A percentile compares a stretch with the other conserved stretches of the same genome.
Conservation (phyloP, 2,797 vertebrate species). For the Lepus oiostolus region DNA sequence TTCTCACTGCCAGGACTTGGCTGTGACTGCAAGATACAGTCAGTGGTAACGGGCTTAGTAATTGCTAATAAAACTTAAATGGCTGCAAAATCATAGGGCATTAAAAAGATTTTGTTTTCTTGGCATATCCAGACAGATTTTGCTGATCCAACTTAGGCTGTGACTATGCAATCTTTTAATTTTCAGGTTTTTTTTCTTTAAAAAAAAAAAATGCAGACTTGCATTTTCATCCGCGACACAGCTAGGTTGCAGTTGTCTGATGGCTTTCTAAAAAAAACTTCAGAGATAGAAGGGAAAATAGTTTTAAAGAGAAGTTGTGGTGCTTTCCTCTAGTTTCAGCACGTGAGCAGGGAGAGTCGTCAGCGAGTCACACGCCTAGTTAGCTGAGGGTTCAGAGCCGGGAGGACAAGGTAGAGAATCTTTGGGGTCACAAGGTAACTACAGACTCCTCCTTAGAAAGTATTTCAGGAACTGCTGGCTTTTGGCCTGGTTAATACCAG, state of each 20-base stretch:
- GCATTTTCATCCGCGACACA: not conserved
- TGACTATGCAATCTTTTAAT: slow-evolving; percentile 35
- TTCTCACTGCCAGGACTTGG: slow-evolving; percentile 69
- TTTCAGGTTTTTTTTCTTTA: slow-evolving; percentile 62
- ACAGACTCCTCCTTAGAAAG: not conserved
- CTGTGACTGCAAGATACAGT: slow-evolving; percentile 59
- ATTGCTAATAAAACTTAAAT: slow-evolving; percentile 86
- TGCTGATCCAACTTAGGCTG: slow-evolving; percentile 72
- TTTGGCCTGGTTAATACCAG: not conserved
- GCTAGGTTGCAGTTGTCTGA: slow-evolving; percentile 27
- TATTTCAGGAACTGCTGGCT: not conserved
- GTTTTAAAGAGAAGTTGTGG: slow-evolving; percentile 41
- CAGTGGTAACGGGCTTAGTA: slow-evolving; percentile 64
- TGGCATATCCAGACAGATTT: slow-evolving; percentile 67
- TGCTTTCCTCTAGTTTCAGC: not conserved
- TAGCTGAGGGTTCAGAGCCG: not conserved
- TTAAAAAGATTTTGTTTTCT: slow-evolving; percentile 77
- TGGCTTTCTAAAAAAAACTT: slow-evolving; percentile 30
- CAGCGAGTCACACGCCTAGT: not conserved
- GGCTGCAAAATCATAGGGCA: slow-evolving; percentile 83
- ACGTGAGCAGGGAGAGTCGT: not conserved
- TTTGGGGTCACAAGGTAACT: not conserved
- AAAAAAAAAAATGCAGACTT: slow-evolving; percentile 12
- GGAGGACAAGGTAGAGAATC: not conserved
- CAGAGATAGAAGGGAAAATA: slow-evolving; percentile 68